Conservation (phyloP, 2,888 invertebrate genomes). For the Ariolimax columbianus region DNA sequence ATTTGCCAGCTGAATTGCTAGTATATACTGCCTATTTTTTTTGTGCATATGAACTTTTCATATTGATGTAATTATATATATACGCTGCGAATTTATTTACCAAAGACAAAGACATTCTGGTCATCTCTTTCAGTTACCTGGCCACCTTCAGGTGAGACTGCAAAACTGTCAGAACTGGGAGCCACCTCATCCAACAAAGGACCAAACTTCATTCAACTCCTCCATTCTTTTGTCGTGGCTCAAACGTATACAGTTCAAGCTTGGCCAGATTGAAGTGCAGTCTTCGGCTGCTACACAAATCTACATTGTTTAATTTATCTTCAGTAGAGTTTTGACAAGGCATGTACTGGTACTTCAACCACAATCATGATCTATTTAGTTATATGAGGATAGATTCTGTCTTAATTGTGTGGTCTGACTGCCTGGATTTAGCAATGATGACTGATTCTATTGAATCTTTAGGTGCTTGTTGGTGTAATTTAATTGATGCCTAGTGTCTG, state of each 20-base stretch:
- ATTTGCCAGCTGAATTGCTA: too few relatives aligned
- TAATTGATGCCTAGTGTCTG: too few relatives aligned
- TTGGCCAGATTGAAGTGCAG: constrained; percentile 97
- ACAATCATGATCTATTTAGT: too few relatives aligned
- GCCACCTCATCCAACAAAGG: constrained; percentile 80
- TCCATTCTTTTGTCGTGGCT: constrained; percentile 85
- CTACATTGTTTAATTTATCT: constrained; percentile 81
- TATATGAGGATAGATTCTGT: too few relatives aligned
- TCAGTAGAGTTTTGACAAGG: too few relatives aligned
- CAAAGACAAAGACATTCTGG: neutral
- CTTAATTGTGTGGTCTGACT: neutral
- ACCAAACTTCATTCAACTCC: constrained; percentile 78
- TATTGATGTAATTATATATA: too few relatives aligned
- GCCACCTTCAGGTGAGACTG: constrained; percentile 90
- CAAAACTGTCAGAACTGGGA: constrained; percentile 92
- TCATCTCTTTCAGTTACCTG: constrained; percentile 85
- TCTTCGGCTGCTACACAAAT: constrained; percentile 94
- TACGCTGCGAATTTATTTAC: neutral
- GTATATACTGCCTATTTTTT: too few relatives aligned
- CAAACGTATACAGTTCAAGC: constrained; percentile 95
- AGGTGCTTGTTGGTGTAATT: too few relatives aligned
- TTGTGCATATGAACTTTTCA: too few relatives aligned
- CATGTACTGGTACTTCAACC: too few relatives aligned
- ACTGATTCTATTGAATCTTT: too few relatives aligned
- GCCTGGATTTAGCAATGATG: too few relatives aligned